Evolutionary conservation across 2,888 invertebrate genomes (phyloP).

Genomic region (Nasonovia ribisnigri): DNA sequence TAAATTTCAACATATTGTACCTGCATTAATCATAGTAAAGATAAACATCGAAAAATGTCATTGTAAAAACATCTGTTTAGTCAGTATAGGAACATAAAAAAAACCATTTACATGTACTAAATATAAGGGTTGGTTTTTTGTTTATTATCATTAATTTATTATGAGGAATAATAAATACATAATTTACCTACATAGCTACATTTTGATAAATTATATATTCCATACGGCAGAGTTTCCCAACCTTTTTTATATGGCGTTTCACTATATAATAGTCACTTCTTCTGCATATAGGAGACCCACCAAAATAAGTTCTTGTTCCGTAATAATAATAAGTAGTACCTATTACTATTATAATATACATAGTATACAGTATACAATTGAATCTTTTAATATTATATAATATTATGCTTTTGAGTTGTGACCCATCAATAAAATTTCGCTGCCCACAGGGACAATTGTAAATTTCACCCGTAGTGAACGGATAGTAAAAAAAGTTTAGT

Average conservation of each 20-base stretch:
- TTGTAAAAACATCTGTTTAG: conserved; percentile 39
- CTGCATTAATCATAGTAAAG: conserved; percentile 16
- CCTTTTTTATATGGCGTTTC: neutral
- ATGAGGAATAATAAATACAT: conserved; percentile 21
- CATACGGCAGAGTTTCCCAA: neutral
- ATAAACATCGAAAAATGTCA: conserved; percentile 30
- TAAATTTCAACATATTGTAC: conserved; percentile 24
- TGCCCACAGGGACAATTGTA: neutral
- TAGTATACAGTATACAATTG: neutral
- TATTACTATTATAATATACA: neutral
- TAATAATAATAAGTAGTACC: neutral
- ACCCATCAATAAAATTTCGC: neutral
- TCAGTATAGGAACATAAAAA: neutral
- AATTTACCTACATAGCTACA: neutral
- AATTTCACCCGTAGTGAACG: neutral
- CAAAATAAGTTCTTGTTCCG: neutral
- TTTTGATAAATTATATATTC: neutral
- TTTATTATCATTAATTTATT: conserved; percentile 3
- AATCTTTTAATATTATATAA: neutral
- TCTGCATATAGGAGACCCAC: neutral
- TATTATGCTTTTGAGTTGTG: neutral
- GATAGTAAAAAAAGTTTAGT: neutral
- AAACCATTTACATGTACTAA: neutral
- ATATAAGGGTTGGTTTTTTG: neutral
- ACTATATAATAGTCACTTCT: no score